Base-by-base conservation (phyloP, 1,140 invertebrate species). In the Whitmania pigra region DNA sequence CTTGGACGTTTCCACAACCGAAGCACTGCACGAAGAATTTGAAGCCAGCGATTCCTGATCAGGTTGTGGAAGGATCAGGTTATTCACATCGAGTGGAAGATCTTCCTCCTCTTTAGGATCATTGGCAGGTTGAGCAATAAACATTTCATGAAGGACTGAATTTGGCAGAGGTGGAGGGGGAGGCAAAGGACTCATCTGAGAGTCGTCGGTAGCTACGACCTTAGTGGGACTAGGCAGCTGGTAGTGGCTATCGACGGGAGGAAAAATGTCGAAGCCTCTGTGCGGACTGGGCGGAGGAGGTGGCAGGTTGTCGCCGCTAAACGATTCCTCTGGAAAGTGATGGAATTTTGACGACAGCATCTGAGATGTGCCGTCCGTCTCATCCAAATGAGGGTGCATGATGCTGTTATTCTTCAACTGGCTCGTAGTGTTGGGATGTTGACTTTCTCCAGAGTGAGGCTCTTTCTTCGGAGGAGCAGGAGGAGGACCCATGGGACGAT, bases 141-240 rank as follows among this genome's bases (percentile, higher is more conserved):
- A 63, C 13, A 63, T n/a, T 0, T 63, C 29, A 13, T 22, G 9
- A 20, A 63, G 57, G 22, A 63, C 1, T 9, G 57, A 63, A 31
- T 63, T 31, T 25, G 57, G 57, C 57, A 63, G 29, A n/a, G 57
- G 57, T 25, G 57, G 57, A 18, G 57, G 57, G 22, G 57, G 57
- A 25, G 57, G 57, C 22, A 63, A 31, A 7, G 57, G 57, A 31
- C 57, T 25, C 29, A n/a, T 22, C 57, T 13, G 57, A 25, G 57
- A 20, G 57, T 22, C 57, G 6, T 63, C 22, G 9, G 20, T n/a
- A 57, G 20, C 9, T n/a, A 18, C 11, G 57, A 20, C 22, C 22
- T 22, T 63, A 2, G 57, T 13, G 29, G 22, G 57, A 63, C 57
- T 63, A 0, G 29, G 22, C 57, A 25, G 22, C 22, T n/a, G 57